Base-by-base conservation (phyloP, 2,113 vertebrate species). In the Oncorhynchus gorbuscha region DNA sequence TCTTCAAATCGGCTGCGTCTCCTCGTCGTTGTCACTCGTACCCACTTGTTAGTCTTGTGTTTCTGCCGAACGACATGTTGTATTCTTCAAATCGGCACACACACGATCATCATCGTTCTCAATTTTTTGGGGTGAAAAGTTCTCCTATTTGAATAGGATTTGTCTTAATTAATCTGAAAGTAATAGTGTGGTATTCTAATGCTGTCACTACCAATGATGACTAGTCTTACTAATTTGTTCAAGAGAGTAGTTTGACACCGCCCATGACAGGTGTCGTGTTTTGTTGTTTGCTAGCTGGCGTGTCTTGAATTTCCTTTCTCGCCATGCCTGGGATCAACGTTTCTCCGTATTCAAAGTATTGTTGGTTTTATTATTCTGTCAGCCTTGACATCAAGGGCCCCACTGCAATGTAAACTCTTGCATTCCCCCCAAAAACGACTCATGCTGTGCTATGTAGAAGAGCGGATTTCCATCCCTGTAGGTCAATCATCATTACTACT, bases 311-410 rank as follows among this genome's bases (percentile, higher is more conserved):
- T 45, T 45, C 8, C 39, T 45, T 9, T 8, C 39, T 45, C 39
- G 39, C 76, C 67, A 82, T 75, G 74, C 70, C 45, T 68, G 70
- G 78, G 83, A 88, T 90, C 85, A 89, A 87, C 83, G 89, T 86
- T 62, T 71, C 72, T 76, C 9, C 74, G 69, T 84, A 74, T 81
- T 87, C 69, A 79, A 72, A 71, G 22, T 74, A 70, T 83, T 80
- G 24, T 62, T 39, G 71, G 11, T n/a, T 62, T 30, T 55, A 81
- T 72, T 82, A 73, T 85, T 81, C 72, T 73, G 71, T 81, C 76
- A 69, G 71, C 73, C 77, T 78, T 71, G 66, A 77, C 75, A 80
- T 87, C 73, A 85, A 87, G 87, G 85, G 81, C 79, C 80, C 80
- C 78, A 62, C 77, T 67, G 70, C 76, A 78, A 71, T 70, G 39